Conservation (phyloP, 2,797 vertebrate genomes). For the Poeciliopsis turneri region DNA sequence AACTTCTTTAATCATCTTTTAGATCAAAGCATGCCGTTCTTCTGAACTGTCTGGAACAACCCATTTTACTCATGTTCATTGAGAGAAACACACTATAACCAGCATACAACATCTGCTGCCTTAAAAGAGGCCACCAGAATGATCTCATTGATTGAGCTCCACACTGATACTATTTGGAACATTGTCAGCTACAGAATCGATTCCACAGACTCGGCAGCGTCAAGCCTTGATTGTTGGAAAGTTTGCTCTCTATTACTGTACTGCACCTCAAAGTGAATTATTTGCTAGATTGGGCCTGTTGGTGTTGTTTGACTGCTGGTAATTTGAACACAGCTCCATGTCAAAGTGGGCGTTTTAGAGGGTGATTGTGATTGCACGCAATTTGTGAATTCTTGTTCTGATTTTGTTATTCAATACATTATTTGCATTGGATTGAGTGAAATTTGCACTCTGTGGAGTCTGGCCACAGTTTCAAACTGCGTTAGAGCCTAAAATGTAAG, state of each 20-base stretch:
- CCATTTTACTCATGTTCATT: not conserved
- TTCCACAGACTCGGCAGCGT: not conserved
- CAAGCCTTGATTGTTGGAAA: not conserved
- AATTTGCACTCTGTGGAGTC: not conserved
- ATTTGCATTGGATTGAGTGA: not conserved
- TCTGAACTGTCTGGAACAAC: not conserved
- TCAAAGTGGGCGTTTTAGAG: not conserved
- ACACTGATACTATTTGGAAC: not conserved
- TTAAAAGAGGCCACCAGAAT: not conserved
- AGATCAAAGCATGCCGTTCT: not conserved
- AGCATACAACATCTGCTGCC: not conserved
- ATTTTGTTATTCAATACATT: not conserved
- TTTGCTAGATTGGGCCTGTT: not conserved
- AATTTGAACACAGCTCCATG: not conserved
- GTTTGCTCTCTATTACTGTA: not conserved
- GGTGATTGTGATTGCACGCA: not conserved
- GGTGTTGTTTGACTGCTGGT: not conserved
- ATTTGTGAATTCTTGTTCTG: not conserved
- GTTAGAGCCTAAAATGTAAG: not conserved
- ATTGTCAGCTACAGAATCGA: not conserved
- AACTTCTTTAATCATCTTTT: not conserved
- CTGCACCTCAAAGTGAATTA: not conserved
- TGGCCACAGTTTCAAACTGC: not conserved
- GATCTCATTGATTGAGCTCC: not conserved
- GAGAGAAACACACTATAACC: not conserved